phyloP scores from a whole-genome alignment of 2,797 vertebrate genomes.

The Poecilia gillii region DNA sequence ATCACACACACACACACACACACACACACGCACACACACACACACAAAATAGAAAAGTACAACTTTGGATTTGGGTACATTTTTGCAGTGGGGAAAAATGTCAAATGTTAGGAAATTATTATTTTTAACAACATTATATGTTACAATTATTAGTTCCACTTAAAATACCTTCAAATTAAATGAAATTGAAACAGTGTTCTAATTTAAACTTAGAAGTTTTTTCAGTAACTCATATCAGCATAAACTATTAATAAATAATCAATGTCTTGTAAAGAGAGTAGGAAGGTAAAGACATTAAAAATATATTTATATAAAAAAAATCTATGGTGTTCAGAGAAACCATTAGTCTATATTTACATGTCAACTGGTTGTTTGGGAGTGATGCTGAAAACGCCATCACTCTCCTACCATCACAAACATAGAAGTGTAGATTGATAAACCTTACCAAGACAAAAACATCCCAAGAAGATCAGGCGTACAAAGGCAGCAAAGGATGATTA shows the following conservation, averaged over 20 bases:
- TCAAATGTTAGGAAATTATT: background rate
- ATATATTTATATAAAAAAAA: background rate
- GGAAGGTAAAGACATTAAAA: background rate
- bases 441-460: background rate
- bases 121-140: background rate
- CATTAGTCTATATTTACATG: background rate
- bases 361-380: too few species aligned
- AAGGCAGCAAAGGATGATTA: too few species aligned
- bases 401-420: too few species aligned
- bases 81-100: background rate
- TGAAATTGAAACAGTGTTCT: background rate
- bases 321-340: background rate
- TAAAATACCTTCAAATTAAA: background rate
- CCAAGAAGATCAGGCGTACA: background rate
- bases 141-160: background rate
- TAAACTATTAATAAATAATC: background rate
- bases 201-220: background rate
- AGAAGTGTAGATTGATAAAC: background rate
- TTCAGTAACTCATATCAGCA: background rate
- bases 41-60: background rate
- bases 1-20: background rate
- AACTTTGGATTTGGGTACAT: background rate
- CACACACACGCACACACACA: too few species aligned
- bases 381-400: too few species aligned
- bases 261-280: background rate